These are phyloP conservation scores for Meandrina meandrites DNA, from an alignment of 92 coral and sea anemone genomes.

Conservation along the genomic window DNA sequence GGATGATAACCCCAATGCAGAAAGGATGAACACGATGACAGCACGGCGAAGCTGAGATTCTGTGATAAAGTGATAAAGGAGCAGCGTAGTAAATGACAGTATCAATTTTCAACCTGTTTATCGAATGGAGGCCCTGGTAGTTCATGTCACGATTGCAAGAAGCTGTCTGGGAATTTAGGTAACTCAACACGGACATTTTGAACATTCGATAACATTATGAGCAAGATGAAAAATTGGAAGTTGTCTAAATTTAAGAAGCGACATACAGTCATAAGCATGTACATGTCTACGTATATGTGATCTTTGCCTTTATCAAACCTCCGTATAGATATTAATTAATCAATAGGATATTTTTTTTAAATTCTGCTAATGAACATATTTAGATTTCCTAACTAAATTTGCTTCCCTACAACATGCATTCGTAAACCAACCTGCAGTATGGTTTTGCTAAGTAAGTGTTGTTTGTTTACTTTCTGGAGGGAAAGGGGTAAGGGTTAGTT, in stretches of 20 bases:
- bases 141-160: background rate
- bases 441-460: too few relatives aligned
- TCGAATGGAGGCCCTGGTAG: background rate
- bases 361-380: too few relatives aligned
- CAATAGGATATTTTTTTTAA: too few relatives aligned
- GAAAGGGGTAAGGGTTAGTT: too few relatives aligned
- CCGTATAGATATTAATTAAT: too few relatives aligned
- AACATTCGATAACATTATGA: background rate
- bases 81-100: background rate
- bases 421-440: too few relatives aligned
- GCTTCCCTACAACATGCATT: too few relatives aligned
- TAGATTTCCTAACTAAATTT: too few relatives aligned
- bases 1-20: slow-evolving; percentile 11
- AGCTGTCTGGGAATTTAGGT: background rate
- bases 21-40: background rate
- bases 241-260: background rate
- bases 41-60: slow-evolving; percentile 7
- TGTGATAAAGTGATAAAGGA: slow-evolving; percentile 11
- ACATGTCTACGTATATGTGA: too few relatives aligned
- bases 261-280: background rate
- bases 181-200: background rate
- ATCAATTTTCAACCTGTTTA: background rate
- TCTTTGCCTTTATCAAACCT: too few relatives aligned
- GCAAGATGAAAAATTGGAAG: background rate
- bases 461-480: too few relatives aligned